Evolutionary conservation across 1,140 invertebrate species (phyloP), one percentile per base, ranked within the genome.

Genomic region (Neodiprion lecontei): DNA sequence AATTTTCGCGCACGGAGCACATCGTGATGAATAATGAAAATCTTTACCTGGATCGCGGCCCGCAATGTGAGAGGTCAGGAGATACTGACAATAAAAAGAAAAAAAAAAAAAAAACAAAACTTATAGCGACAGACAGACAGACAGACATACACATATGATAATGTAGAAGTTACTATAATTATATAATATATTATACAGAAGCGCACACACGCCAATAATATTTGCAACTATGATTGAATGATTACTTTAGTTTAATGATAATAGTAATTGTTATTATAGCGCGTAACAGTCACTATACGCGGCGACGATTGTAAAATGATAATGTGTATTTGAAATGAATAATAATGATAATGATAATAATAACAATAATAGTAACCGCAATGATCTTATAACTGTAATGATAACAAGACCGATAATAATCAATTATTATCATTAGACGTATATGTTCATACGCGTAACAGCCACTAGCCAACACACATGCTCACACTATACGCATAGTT

Each of bases 401-500:
- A 23, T 48, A 48, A 75, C 69, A 71, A 74, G 65, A 50, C 75
- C 47, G 80, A 76, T 11, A 78, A 75, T 73, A 71, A 72, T 67
- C 65, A 79, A 72, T 47, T 71, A 75, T 77, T 71, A 78, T 49
- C 53, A 67, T n/a, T 74, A 77, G 72, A 76, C 74, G 53, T 75
- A 77, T 75, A 78, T 5, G 5, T 40, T 40, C 28, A 40, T 40
- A 40, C 28, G 28, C 28, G 28, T 50, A 71, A 47, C 12, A 71
- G 48, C 17, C 7, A 65, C 61, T 7, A 71, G 78, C 75, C 82
- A 80, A 78, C 81, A 81, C 74, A 85, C 80, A 85, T 84, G 84
- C 85, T 85, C 83, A 85, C 80, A 82, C 84, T 79, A 85, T 77
- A 85, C 79, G 79, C 82, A 85, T 85, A 86, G 85, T 85, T 87